Conservation (phyloP, 2,113 vertebrate genomes). For the Pomatostomus ruficeps region DNA sequence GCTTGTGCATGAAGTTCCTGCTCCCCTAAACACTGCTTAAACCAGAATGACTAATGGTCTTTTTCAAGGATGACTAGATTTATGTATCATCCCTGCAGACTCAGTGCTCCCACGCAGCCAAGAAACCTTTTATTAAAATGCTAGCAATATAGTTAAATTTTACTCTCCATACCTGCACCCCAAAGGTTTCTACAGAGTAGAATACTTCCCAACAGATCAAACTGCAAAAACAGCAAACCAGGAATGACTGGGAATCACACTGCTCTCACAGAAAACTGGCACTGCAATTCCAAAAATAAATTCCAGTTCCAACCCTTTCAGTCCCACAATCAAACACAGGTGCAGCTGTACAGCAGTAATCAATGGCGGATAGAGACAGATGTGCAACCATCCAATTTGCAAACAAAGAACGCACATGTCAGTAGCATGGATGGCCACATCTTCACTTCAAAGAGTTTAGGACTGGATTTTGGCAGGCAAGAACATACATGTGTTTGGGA, state of each 20-base stretch:
- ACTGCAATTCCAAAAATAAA: constrained; percentile 1
- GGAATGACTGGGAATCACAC: background rate
- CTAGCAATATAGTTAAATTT: background rate
- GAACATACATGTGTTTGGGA: constrained; percentile 51
- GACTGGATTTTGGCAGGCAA: constrained; percentile 42
- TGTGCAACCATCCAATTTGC: constrained; percentile 13
- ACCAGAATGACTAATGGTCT: constrained; percentile 1
- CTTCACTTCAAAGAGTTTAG: constrained; percentile 54
- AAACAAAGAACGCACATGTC: constrained; percentile 26
- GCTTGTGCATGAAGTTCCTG: background rate
- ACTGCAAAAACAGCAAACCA: background rate
- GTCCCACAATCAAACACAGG: constrained; percentile 41
- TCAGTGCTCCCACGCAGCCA: background rate
- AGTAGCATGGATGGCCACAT: background rate
- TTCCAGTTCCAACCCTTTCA: constrained; percentile 1
- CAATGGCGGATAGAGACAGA: constrained; percentile 18
- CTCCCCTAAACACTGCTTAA: background rate
- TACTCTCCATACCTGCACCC: background rate
- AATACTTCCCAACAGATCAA: background rate
- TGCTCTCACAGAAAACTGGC: background rate
- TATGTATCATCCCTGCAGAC: background rate
- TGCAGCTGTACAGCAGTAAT: background rate
- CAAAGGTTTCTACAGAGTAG: background rate
- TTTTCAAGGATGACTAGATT: constrained; percentile 12
- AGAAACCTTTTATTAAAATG: constrained; percentile 14